phyloP scores from a whole-genome alignment of 2,113 vertebrate species.

The Chlorocebus sabaeus region DNA sequence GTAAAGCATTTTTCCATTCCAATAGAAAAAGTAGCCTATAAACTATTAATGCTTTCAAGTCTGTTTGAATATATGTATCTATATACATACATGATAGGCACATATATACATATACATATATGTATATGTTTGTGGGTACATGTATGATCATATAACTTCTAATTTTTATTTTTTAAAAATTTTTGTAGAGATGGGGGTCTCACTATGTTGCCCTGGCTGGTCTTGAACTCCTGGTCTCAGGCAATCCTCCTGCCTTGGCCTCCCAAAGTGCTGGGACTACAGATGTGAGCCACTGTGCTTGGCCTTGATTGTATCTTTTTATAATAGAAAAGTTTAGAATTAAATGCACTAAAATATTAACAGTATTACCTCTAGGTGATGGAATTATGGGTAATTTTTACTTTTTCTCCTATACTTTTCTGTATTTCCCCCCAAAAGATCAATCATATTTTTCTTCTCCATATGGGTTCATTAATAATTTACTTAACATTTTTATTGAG shows the following conservation, averaged over 20 bases:
- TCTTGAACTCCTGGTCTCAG: not conserved
- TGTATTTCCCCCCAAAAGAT: not conserved
- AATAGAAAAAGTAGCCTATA: not conserved
- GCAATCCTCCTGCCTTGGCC: not conserved
- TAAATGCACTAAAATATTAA: not conserved
- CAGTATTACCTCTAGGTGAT: not conserved
- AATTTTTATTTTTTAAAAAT: not conserved
- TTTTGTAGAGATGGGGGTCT: not conserved
- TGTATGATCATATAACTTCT: not conserved
- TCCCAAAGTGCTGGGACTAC: not conserved
- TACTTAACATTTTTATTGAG: not conserved
- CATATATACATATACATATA: not conserved
- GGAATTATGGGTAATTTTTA: not conserved
- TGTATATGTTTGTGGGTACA: not conserved
- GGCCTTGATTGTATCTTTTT: not conserved
- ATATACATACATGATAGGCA: not conserved
- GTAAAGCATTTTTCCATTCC: constrained; percentile 2
- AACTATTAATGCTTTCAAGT: constrained; percentile 11
- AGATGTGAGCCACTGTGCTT: not conserved
- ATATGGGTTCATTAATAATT: not conserved
- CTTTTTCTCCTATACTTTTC: not conserved
- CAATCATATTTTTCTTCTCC: not conserved
- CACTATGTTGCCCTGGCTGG: not conserved
- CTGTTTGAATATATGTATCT: not conserved
- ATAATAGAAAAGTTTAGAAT: constrained; percentile 33